phyloP scores from a whole-genome alignment of 2,113 vertebrate genomes.

The Tupaia tana region DNA sequence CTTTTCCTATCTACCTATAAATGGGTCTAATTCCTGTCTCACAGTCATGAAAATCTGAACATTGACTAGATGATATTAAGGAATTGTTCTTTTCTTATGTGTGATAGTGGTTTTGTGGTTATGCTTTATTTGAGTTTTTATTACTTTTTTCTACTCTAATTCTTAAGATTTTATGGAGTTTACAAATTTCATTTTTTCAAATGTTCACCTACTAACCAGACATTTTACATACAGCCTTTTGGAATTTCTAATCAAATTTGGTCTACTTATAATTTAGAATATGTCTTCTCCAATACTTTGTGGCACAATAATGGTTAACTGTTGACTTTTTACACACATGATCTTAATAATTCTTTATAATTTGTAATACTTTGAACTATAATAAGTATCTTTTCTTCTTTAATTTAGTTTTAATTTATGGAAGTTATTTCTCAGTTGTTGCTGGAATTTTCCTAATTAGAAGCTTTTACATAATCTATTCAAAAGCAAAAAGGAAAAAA shows the following conservation, averaged over 20 bases:
- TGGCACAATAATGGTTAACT: not conserved
- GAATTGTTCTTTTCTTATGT: not conserved
- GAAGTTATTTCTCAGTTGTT: constrained; percentile 90
- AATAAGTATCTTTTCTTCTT: constrained; percentile 19
- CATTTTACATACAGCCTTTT: not conserved
- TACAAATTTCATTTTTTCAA: constrained; percentile 7
- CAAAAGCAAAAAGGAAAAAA: constrained; percentile 58
- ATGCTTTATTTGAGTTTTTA: not conserved
- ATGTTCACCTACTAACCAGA: not conserved
- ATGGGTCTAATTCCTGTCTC: no score
- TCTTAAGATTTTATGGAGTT: constrained; percentile 57
- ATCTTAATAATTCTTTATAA: constrained; percentile 40
- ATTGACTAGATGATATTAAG: not conserved
- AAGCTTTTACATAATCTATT: constrained; percentile 84
- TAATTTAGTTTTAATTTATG: constrained; percentile 90
- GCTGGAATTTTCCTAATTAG: constrained; percentile 89
- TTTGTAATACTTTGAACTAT: not conserved
- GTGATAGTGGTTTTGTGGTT: not conserved
- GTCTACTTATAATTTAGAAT: not conserved
- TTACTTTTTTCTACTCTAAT: constrained; percentile 30
- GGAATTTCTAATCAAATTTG: not conserved
- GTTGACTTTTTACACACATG: not conserved
- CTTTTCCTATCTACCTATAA: no score
- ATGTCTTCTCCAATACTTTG: not conserved
- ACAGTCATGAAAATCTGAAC: not conserved